Conservation (phyloP, 2,888 invertebrate genomes). For the Nomada fucata region DNA sequence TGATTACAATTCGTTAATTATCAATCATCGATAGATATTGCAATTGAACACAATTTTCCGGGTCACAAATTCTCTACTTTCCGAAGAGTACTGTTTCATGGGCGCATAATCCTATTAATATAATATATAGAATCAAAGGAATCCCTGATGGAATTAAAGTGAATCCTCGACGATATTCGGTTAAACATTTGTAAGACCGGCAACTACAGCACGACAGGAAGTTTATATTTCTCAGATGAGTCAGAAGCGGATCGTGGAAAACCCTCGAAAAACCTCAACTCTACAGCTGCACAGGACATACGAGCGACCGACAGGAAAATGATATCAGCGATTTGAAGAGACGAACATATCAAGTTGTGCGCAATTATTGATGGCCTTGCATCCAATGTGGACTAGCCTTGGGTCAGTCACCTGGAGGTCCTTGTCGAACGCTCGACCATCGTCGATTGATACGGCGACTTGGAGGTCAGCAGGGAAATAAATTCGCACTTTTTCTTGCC, state of each 20-base stretch:
- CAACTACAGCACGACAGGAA: too few species aligned
- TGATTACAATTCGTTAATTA: too few species aligned
- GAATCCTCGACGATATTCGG: too few species aligned
- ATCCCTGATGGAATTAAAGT: too few species aligned
- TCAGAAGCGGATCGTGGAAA: background rate
- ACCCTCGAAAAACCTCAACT: background rate
- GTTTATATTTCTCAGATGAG: background rate
- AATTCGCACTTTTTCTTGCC: conserved; percentile 15
- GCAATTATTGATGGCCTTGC: conserved; percentile 53
- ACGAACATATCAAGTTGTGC: conserved; percentile 31
- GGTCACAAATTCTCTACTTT: too few species aligned
- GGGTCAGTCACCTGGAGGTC: conserved; percentile 56
- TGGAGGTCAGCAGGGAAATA: conserved; percentile 37
- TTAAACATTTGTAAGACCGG: too few species aligned
- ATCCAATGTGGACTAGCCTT: conserved; percentile 46
- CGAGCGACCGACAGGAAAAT: conserved; percentile 6
- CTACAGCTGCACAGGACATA: background rate
- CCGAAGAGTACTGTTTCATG: too few species aligned
- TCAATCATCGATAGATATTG: too few species aligned
- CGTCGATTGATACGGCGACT: conserved; percentile 18
- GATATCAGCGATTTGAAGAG: conserved; percentile 31
- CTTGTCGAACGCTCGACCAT: conserved; percentile 40
- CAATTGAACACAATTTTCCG: too few species aligned
- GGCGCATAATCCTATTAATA: too few species aligned
- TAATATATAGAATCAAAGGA: too few species aligned